Evolutionary conservation across 2,113 vertebrate genomes (phyloP).

Genomic region (Paradoxurus hermaphroditus): DNA sequence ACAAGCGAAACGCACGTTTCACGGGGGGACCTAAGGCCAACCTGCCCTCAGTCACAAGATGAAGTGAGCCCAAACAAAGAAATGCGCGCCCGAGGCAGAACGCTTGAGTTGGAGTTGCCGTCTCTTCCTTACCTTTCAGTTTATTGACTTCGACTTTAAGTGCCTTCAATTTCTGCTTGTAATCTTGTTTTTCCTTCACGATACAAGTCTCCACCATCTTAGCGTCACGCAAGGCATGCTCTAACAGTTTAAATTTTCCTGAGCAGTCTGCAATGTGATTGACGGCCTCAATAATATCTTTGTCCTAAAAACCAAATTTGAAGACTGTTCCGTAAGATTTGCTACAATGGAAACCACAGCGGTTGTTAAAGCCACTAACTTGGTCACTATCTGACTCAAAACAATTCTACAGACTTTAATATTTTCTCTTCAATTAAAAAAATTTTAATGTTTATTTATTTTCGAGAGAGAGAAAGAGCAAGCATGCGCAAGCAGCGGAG

Average conservation of each 20-base stretch:
- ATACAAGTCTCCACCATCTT: constrained; percentile 78
- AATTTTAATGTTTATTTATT: no score
- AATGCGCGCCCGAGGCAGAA: background rate
- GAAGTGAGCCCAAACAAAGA: background rate
- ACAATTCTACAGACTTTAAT: background rate
- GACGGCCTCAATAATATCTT: constrained; percentile 87
- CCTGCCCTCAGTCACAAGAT: background rate
- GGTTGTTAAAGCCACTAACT: background rate
- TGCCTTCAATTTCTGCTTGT: constrained; percentile 81
- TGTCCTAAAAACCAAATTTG: constrained; percentile 82
- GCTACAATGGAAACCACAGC: background rate
- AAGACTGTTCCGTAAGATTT: background rate
- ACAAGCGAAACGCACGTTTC: background rate
- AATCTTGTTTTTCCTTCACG: constrained; percentile 85
- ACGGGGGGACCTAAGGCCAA: background rate
- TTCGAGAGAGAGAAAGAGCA: no score
- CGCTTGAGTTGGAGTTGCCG: background rate
- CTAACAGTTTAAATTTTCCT: constrained; percentile 81
- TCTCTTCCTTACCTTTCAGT: constrained; percentile 85
- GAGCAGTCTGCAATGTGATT: constrained; percentile 85
- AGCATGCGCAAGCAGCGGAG: no score
- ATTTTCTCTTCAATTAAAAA: background rate
- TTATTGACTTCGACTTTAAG: constrained; percentile 79
- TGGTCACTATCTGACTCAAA: background rate
- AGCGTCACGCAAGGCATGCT: constrained; percentile 78